Evolutionary conservation across 2,797 vertebrate species (phyloP), one percentile per base, ranked within the genome.

Genomic region (Rhinella marina): DNA sequence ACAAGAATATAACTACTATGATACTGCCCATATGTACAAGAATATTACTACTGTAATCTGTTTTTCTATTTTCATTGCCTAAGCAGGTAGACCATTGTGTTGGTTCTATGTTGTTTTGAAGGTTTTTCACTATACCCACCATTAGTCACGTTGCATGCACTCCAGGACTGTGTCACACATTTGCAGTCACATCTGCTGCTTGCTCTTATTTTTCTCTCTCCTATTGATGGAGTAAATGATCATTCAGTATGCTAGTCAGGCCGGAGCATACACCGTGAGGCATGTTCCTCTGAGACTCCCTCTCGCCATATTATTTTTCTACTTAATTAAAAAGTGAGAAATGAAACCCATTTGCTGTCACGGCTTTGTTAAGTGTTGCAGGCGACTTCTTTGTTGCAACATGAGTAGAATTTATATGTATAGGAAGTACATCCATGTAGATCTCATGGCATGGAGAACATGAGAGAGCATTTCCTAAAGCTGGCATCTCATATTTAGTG

Each of bases 291-390:
- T 8, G 76, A 85, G 75, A 84, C 32, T 25, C 32, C 61, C 9
- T 25, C 73, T 52, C 10, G 64, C 62, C 32, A 41, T 73, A 88
- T 85, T 85, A 80, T 62, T 61, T 88, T 88, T n/a, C 82, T 80
- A 57, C 52, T 80, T 88, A 88, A 88, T 88, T 88, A 88, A 88
- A 88, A 84, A 32, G 81, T 79, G 87, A 84, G 86, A 88, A 84
- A 84, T 84, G n/a, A 76, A 84, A 59, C 29, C 56, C 25, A 77
- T 84, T 72, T 32, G 23, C 62, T 84, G 81, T 83, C 81, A 66
- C 16, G 7, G 48, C 32, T 61, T 73, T 48, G 32, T 73, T 10
- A 73, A 48, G 48, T 11, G 70, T 21, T 48, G 29, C 70, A 73
- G 7, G 3, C 17, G 17, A 19, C 70, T 73, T 72, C 27, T 32